Percentiles rank a stretch among this genome's conserved stretches.
Evolutionary conservation across 2,888 invertebrate species (phyloP).

Genomic region (Psylliodes chrysocephalus): DNA sequence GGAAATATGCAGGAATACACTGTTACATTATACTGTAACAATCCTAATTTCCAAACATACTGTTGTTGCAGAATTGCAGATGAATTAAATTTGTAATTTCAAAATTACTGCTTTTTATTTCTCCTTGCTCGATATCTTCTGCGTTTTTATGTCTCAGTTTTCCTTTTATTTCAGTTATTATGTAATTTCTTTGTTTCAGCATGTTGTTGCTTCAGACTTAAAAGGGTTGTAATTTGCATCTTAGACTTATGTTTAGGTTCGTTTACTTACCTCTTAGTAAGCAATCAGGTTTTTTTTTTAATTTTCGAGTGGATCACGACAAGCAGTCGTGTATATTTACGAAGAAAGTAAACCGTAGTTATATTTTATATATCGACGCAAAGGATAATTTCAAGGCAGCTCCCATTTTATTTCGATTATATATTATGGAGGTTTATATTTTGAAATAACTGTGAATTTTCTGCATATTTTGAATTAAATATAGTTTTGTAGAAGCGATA

Average conservation of each 20-base stretch:
- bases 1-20: slow-evolving; percentile 41
- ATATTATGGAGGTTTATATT: too few species aligned
- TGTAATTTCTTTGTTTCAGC: slow-evolving; percentile 27
- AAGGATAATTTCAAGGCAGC: too few species aligned
- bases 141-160: slow-evolving; percentile 17
- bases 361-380: too few species aligned
- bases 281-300: not conserved
- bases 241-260: slow-evolving; percentile 4
- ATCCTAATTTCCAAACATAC: slow-evolving; percentile 52
- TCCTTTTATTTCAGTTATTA: slow-evolving; percentile 23
- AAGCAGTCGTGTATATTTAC: not conserved
- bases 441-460: too few species aligned
- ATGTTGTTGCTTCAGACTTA: slow-evolving; percentile 19
- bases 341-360: too few species aligned
- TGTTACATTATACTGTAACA: slow-evolving; percentile 54
- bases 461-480: too few species aligned
- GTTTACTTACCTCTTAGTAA: not conserved
- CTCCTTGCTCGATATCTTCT: slow-evolving; percentile 35
- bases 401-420: too few species aligned
- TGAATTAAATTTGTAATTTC: slow-evolving; percentile 49
- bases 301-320: not conserved
- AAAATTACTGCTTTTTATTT: slow-evolving; percentile 49
- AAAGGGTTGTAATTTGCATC: slow-evolving; percentile 21
- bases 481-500: too few species aligned
- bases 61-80: slow-evolving; percentile 46